Evolutionary conservation across 2,888 invertebrate species (phyloP).

Genomic region (Drosophila anomalipes): DNA sequence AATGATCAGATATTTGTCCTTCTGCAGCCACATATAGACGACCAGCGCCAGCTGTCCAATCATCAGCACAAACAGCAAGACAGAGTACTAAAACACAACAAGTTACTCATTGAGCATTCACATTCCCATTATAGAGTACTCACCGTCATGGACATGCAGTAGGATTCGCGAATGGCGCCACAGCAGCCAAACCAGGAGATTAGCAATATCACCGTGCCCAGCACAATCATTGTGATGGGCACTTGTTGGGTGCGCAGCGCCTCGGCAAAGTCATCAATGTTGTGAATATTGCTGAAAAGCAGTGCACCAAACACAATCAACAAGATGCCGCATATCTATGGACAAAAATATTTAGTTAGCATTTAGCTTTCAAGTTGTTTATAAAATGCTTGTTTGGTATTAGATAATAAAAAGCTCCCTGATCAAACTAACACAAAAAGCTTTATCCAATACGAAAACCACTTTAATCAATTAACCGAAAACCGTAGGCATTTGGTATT

Average conservation of each 20-base stretch:
- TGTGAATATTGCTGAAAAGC: constrained; percentile 88
- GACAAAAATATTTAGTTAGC: not conserved
- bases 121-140: constrained; percentile 74
- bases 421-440: constrained; percentile 16
- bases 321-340: constrained; percentile 90
- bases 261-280: constrained; percentile 86
- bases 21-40: constrained; percentile 89
- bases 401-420: constrained; percentile 1
- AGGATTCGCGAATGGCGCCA: constrained; percentile 94
- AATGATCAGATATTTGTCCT: constrained; percentile 87
- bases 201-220: constrained; percentile 90
- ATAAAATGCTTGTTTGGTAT: constrained; percentile 29
- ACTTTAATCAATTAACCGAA: not conserved
- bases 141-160: constrained; percentile 95
- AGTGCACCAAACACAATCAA: constrained; percentile 89
- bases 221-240: constrained; percentile 89
- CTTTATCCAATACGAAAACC: constrained; percentile 17
- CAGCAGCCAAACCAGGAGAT: constrained; percentile 96
- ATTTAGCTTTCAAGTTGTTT: constrained; percentile 2
- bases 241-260: constrained; percentile 87
- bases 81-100: constrained; percentile 87
- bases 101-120: constrained; percentile 1
- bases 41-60: constrained; percentile 91
- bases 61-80: constrained; percentile 90
- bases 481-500: not conserved